phyloP scores from a whole-genome alignment of 2,113 vertebrate species.

The Pseudorectes ferrugineus region DNA sequence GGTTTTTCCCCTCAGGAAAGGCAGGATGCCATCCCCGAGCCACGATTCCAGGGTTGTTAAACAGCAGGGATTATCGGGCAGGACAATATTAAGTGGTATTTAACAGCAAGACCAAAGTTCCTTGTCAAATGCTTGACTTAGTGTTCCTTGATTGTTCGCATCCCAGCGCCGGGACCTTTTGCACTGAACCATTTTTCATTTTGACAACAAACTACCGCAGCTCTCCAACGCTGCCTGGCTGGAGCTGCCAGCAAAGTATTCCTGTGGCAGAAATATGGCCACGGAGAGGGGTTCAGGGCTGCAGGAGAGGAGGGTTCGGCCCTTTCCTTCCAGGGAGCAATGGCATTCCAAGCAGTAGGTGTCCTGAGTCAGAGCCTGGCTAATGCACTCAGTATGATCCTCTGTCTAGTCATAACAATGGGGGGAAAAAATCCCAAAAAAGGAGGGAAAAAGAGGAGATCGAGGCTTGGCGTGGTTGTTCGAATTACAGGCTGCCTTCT shows the following conservation, averaged over 20 bases:
- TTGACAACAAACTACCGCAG: constrained; percentile 78
- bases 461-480: constrained; percentile 4
- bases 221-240: constrained; percentile 67
- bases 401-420: constrained; percentile 80
- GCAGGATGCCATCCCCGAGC: constrained; percentile 57
- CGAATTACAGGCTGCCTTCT: not conserved
- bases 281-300: constrained; percentile 26
- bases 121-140: constrained; percentile 82
- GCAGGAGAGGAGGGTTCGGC: constrained; percentile 63
- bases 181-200: constrained; percentile 83
- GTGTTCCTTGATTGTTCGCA: constrained; percentile 75
- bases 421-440: not conserved
- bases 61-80: constrained; percentile 78
- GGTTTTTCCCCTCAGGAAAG: constrained; percentile 54
- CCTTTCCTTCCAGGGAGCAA: constrained; percentile 53
- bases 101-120: constrained; percentile 80
- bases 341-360: constrained; percentile 77
- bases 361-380: constrained; percentile 71
- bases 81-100: constrained; percentile 82
- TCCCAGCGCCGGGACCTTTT: constrained; percentile 78
- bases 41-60: constrained; percentile 67
- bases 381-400: constrained; percentile 76
- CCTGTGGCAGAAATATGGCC: constrained; percentile 82
- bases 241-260: constrained; percentile 77
- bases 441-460: not conserved